These are phyloP conservation scores for Poliocrania exsul DNA, from an alignment of 2,797 vertebrate species.

Conservation along the genomic window DNA sequence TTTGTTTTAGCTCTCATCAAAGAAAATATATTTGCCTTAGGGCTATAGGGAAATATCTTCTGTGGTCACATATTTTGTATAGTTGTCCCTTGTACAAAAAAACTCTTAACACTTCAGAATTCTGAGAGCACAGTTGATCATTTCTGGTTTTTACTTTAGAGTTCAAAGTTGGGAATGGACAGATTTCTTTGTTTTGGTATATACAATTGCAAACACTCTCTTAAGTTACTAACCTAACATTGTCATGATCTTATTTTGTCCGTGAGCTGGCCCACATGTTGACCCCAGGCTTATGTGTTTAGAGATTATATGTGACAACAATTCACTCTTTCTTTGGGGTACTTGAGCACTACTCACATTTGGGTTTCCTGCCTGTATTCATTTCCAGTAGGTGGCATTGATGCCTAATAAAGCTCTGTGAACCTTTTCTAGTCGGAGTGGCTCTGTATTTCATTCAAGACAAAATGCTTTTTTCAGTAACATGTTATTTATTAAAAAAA, in stretches of 20 bases:
- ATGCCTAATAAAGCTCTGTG: background rate
- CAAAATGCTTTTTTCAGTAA: background rate
- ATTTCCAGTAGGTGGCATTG: conserved; percentile 29
- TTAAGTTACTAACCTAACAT: background rate
- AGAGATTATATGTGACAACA: background rate
- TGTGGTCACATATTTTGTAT: background rate
- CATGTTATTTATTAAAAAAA: background rate
- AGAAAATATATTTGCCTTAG: background rate
- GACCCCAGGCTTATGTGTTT: background rate
- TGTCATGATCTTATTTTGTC: background rate
- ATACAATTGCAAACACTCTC: background rate
- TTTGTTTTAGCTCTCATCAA: background rate
- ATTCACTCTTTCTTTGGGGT: background rate
- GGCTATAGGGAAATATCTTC: background rate
- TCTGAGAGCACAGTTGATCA: background rate
- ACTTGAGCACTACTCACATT: background rate
- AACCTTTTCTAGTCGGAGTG: background rate
- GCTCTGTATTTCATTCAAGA: background rate
- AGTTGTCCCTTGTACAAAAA: background rate
- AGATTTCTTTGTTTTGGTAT: background rate
- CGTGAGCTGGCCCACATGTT: background rate
- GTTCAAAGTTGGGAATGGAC: background rate
- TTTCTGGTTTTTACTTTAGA: background rate
- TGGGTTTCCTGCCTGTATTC: background rate
- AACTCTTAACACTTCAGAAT: background rate